Evolutionary conservation across 2,888 invertebrate species (phyloP).

Genomic region (Bellardia pandia): DNA sequence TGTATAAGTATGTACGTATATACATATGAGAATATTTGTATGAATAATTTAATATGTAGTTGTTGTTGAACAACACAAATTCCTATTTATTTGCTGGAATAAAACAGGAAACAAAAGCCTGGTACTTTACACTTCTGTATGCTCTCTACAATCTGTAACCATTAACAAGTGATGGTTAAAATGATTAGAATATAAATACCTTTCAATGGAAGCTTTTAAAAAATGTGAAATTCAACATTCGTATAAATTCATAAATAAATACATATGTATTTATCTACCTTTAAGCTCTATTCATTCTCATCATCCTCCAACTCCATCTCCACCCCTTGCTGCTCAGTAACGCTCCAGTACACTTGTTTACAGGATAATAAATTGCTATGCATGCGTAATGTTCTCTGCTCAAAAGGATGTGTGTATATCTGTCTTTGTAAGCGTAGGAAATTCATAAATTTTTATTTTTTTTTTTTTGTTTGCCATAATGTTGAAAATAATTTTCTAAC

Average conservation of each 20-base stretch:
- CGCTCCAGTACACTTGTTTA: background rate
- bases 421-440: background rate
- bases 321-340: background rate
- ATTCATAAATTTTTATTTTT: constrained; percentile 28
- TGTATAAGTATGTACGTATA: background rate
- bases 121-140: constrained; percentile 1
- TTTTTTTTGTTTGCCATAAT: constrained; percentile 8
- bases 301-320: background rate
- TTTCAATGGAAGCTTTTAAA: constrained; percentile 16
- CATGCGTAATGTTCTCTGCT: background rate
- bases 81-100: background rate
- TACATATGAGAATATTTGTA: background rate
- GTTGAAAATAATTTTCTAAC: constrained; percentile 24
- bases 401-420: background rate
- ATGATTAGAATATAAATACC: constrained; percentile 57
- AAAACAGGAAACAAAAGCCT: background rate
- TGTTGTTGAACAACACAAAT: no score
- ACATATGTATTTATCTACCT: background rate
- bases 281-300: background rate
- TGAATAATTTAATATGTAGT: background rate
- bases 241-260: background rate
- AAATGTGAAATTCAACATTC: background rate
- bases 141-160: constrained; percentile 41
- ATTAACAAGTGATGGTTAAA: constrained; percentile 56
- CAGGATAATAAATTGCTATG: constrained; percentile 29